Evolutionary conservation across 2,888 invertebrate genomes (phyloP), one percentile per base, ranked within the genome.

Genomic region (Lithophane ornitopus): DNA sequence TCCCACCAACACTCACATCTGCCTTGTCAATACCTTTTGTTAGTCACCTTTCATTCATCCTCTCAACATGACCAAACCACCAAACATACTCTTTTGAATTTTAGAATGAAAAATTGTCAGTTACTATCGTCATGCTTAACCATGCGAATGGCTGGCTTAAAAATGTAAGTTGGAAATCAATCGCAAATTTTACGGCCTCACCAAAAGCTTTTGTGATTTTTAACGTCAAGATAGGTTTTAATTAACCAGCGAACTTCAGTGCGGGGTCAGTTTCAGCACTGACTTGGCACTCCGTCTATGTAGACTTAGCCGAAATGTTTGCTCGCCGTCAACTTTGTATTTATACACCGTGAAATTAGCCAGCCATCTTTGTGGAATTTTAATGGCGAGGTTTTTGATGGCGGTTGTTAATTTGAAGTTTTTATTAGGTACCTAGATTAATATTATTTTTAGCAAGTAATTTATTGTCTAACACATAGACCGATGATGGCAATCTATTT

Each of bases 181-280:
- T 28, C 86, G 84, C 80, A 58, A n/a, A 56, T 61, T 67, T 39
- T 22, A 62, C 52, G 66, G 79, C 79, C 28, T 54, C 71, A 68
- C 68, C 59, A 39, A 83, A 79, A 76, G 84, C 84, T 80, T 85
- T 85, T 85, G 87, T 83, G 80, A 88, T 88, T 87, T 87, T 85
- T 88, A 87, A 87, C 88, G 82, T 85, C 75, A 84, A 80, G 87
- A 87, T 87, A 89, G 85, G 87, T 89, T 90, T 90, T 90, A 90
- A 90, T 90, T 90, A 90, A 88, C 87, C 88, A 81, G 54, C 74
- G 75, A 84, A 89, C 78, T 88, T 87, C 77, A 78, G 76, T 58
- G 70, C 63, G 75, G 70, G 75, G 79, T 82, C 85, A 74, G 76
- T 76, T 85, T 70, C 71, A 59, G 54, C 70, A 79, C 83, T 68